phyloP scores from a whole-genome alignment of 2,113 vertebrate genomes.

The Hassar affinis region DNA sequence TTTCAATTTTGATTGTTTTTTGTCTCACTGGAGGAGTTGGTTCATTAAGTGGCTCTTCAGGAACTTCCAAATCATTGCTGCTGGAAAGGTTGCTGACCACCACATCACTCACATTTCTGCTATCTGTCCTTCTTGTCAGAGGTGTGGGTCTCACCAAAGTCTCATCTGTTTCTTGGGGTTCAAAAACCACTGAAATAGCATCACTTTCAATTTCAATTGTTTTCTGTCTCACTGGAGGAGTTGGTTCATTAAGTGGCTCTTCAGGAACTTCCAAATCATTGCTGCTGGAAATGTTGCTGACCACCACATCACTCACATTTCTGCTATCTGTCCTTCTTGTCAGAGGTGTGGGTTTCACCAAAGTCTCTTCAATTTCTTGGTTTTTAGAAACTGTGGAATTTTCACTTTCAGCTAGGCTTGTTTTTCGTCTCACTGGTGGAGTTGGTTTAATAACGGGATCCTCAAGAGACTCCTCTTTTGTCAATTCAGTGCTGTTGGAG shows the following conservation, averaged over 20 bases:
- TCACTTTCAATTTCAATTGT: conserved; percentile 9
- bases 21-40: no score
- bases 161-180: conserved; percentile 27
- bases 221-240: neutral
- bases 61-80: neutral
- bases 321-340: conserved; percentile 22
- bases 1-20: neutral
- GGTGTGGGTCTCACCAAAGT: conserved; percentile 4
- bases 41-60: no score
- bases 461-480: neutral
- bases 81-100: neutral
- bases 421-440: conserved; percentile 39
- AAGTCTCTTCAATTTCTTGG: conserved; percentile 11
- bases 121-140: conserved; percentile 25
- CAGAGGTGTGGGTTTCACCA: conserved; percentile 28
- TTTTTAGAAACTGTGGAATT: neutral
- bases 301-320: neutral
- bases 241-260: neutral
- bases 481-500: neutral
- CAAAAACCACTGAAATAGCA: neutral
- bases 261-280: neutral
- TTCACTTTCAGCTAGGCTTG: conserved; percentile 16
- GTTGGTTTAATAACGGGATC: conserved; percentile 10
- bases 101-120: neutral
- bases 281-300: neutral